These are phyloP conservation scores for Motacilla tschutschensis DNA, from an alignment of 2,113 vertebrate species.

Conservation along the genomic window DNA sequence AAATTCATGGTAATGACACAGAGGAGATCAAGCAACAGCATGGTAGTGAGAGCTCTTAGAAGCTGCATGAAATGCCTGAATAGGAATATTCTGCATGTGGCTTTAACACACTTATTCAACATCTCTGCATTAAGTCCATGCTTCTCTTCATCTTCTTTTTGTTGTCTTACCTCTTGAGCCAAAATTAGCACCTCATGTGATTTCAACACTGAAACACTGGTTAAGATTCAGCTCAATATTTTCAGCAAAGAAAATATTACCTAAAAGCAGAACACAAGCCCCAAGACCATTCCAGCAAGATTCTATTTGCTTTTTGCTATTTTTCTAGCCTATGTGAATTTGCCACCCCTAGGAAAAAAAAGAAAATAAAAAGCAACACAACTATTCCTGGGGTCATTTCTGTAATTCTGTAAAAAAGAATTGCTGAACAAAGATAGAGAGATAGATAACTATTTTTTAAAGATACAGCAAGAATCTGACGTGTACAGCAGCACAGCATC, in stretches of 20 bases:
- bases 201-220: background rate
- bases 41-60: background rate
- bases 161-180: background rate
- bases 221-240: background rate
- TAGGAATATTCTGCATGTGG: background rate
- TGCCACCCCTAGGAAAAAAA: background rate
- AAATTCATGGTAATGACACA: conserved; percentile 37
- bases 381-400: background rate
- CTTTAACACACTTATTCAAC: background rate
- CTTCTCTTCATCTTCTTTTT: background rate
- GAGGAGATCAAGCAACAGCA: conserved; percentile 4
- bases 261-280: background rate
- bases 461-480: background rate
- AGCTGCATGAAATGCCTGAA: background rate
- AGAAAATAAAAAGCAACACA: background rate
- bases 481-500: background rate
- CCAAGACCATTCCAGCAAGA: background rate
- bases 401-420: background rate
- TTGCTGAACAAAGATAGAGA: background rate
- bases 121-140: background rate
- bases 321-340: background rate
- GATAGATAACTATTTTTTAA: background rate
- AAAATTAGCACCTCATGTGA: background rate
- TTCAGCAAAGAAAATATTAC: background rate
- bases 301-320: background rate